Evolutionary conservation across 2,888 invertebrate species (phyloP), one percentile per base, ranked within the genome.

Genomic region (Netelia fuscicornis): DNA sequence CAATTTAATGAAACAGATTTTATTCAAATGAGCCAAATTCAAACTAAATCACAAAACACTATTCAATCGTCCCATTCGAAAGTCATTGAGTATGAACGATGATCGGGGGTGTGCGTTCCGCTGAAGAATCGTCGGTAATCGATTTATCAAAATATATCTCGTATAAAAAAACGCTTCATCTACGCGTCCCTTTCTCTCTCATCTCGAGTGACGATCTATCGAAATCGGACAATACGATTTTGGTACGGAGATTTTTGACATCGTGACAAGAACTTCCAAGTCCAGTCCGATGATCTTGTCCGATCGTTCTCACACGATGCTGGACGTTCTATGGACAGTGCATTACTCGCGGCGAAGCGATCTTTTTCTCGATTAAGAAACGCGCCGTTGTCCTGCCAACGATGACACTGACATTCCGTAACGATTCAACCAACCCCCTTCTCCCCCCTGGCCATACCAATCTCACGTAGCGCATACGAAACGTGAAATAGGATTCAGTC

Each of bases 401-500:
- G 91, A 92, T 91, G 92, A 91, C 90, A 90, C 89, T 89, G 90
- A 89, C 89, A 91, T 92, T 90, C 92, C 89, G 88, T 90, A 91
- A 91, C 90, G 89, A 91, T 91, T 89, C 88, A 87, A 83, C 76
- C 77, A 30, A 20, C 64, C 48, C 42, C 23, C 13, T 42, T n/a
- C 62, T 25, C 25, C 17, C 25, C 65, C 78, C 81, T 52, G 72
- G 52, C n/a, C 30, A 25, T 13, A 56, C 58, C 37, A 52, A 44
- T 56, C 56, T 42, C 37, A 30, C 9, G 37, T 48, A 48, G 11
- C 13, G 13, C 13, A 48, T 48, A 80, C 56, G 86, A 88, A 88
- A 91, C 89, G 91, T 91, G 91, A 92, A 92, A 91, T 91, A 91
- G 91, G 92, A 92, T 92, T 92, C 91, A 90, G 89, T 90, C 44